Conservation (phyloP, 2,797 vertebrate genomes). For the Potorous gilbertii region DNA sequence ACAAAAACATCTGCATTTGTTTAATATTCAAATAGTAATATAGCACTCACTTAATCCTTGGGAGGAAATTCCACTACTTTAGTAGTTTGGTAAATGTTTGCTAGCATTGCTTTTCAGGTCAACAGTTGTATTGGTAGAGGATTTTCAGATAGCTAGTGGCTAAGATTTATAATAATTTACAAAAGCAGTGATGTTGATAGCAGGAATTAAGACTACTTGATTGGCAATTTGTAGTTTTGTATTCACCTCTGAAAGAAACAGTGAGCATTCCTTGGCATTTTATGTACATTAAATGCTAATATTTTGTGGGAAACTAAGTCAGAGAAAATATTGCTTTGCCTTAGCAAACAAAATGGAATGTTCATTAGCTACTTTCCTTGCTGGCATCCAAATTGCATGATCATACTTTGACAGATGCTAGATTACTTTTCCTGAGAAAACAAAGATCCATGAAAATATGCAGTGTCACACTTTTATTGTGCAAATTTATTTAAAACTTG, state of each 20-base stretch:
- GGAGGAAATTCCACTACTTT: neutral
- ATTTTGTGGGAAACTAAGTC: constrained; percentile 12
- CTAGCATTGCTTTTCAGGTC: neutral
- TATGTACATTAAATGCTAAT: constrained; percentile 29
- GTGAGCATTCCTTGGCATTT: neutral
- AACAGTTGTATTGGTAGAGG: neutral
- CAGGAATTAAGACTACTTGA: neutral
- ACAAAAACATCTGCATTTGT: neutral
- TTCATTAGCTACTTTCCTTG: constrained; percentile 6
- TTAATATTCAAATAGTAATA: neutral
- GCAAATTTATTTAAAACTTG: constrained; percentile 28
- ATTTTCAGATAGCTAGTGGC: neutral
- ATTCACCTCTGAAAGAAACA: neutral
- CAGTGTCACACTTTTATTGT: constrained; percentile 9
- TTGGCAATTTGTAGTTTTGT: neutral
- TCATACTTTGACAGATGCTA: neutral
- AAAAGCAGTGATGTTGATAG: neutral
- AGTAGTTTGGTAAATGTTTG: neutral
- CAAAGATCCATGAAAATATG: constrained; percentile 31
- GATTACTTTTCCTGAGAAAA: constrained; percentile 19
- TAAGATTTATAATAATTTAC: neutral
- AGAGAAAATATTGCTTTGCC: neutral
- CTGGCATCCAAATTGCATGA: neutral
- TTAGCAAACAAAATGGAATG: constrained; percentile 22
- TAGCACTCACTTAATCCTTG: neutral